These are phyloP conservation scores for Leptopilina clavipes DNA, from an alignment of 1,140 invertebrate genomes.

Conservation along the genomic window DNA sequence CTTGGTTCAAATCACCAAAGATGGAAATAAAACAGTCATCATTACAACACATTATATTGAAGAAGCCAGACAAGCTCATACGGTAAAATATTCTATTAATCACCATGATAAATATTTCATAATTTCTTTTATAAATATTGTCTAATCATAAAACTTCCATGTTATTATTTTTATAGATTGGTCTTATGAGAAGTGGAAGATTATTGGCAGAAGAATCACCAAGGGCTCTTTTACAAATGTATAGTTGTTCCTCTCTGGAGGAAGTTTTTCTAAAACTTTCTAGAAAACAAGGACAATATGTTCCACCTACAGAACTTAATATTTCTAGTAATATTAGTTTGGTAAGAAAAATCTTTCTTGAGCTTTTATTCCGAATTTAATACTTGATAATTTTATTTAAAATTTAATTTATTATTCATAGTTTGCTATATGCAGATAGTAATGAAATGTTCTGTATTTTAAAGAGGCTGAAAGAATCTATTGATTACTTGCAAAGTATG, in stretches of 20 bases:
- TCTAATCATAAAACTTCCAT: not conserved
- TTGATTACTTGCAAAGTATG: too few relatives aligned
- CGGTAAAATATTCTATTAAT: constrained; percentile 77
- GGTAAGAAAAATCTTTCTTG: constrained; percentile 62
- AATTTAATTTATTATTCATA: not conserved
- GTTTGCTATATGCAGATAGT: not conserved
- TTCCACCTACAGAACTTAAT: constrained; percentile 78
- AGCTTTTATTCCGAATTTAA: not conserved
- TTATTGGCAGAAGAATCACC: constrained; percentile 95
- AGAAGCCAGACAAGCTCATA: constrained; percentile 91
- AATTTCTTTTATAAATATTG: not conserved
- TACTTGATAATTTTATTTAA: not conserved
- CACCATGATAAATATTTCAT: not conserved
- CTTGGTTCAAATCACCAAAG: constrained; percentile 87
- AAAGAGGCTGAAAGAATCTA: too few relatives aligned
- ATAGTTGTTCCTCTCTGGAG: constrained; percentile 89
- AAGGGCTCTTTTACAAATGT: constrained; percentile 86
- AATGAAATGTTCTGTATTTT: too few relatives aligned
- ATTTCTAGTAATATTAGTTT: constrained; percentile 86
- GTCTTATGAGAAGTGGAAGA: constrained; percentile 93
- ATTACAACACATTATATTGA: constrained; percentile 97
- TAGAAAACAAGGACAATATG: constrained; percentile 77
- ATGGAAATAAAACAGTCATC: constrained; percentile 90
- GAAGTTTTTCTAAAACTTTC: constrained; percentile 96
- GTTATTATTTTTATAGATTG: constrained; percentile 80